Evolutionary conservation across 2,797 vertebrate species (phyloP).

Genomic region (Anguilla obscura): DNA sequence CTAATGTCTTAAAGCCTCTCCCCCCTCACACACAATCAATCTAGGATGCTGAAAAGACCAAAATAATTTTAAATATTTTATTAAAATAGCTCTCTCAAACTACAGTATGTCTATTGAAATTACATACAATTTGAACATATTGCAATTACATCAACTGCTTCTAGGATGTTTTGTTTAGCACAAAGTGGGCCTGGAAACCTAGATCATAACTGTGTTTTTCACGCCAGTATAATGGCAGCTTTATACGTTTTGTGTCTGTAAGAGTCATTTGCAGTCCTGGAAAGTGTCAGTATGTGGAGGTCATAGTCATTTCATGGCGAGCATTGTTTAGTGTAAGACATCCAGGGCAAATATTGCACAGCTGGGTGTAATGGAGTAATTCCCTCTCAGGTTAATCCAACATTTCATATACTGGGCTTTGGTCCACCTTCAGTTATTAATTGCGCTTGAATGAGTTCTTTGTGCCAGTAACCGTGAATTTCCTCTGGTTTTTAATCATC

Average conservation of each 20-base stretch:
- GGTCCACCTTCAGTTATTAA: constrained; percentile 1
- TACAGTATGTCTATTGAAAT: background rate
- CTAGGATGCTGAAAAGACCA: background rate
- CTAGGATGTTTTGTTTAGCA: background rate
- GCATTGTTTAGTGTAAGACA: background rate
- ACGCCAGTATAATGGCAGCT: background rate
- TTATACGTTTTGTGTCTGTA: background rate
- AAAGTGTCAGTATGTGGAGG: background rate
- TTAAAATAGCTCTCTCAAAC: too few relatives aligned
- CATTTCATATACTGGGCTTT: background rate
- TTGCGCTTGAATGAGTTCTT: background rate
- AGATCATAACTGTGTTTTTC: background rate
- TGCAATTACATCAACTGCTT: background rate
- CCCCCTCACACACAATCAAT: background rate
- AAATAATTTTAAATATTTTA: background rate
- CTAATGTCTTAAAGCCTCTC: background rate
- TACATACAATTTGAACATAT: background rate
- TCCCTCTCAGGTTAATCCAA: background rate
- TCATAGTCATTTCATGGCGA: background rate
- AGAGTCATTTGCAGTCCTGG: background rate
- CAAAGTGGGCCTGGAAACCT: background rate
- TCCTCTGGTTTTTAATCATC: background rate
- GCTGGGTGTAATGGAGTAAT: background rate
- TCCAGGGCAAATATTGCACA: background rate
- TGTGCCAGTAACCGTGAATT: constrained; percentile 2